Evolutionary conservation across 2,888 invertebrate genomes (phyloP), one percentile per base, ranked within the genome.

Genomic region (Melinopterus prodromus): DNA sequence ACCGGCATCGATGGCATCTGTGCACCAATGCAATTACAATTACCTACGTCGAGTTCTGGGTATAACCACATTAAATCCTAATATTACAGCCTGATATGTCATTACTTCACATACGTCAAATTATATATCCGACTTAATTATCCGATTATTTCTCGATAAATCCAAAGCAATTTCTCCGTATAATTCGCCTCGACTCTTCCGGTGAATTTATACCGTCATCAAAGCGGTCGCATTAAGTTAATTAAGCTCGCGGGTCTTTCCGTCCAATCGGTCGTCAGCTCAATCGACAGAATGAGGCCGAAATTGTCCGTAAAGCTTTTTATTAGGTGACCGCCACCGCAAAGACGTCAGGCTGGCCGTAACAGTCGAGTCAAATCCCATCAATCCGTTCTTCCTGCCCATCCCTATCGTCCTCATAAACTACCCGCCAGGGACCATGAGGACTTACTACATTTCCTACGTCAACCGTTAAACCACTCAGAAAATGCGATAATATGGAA

Each of bases 201-300:
- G 53, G 53, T 53, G 53, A 53, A 53, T 53, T 53, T 53, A 53
- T 53, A 53, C 53, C 53, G 53, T 53, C 53, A 53, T 53, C 53
- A 53, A 53, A 12, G 53, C 53, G 53, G 53, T 53, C 53, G 12
- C 53, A 53, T 53, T 53, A 53, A 53, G 3, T 53, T 53, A 53
- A 53, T 53, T 53, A 53, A 9, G 53, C 53, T 53, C 12, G 53
- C 12, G 53, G 3, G 53, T 53, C 12, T 53, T 12, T 53, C 53
- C 53, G 53, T 53, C 53, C 53, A 53, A 53, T 53, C 53, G 53
- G 53, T 12, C 12, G 53, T 53, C 53, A 53, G 53, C 7, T 53
- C 53, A 53, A 53, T 53, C 12, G 53, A 53, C 53, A 53, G 53
- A 53, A 53, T 12, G 53, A 4, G 12, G 53, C 3, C 53, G 53